Conservation (phyloP, 2,888 invertebrate genomes). For the Drosophila mayaguana region DNA sequence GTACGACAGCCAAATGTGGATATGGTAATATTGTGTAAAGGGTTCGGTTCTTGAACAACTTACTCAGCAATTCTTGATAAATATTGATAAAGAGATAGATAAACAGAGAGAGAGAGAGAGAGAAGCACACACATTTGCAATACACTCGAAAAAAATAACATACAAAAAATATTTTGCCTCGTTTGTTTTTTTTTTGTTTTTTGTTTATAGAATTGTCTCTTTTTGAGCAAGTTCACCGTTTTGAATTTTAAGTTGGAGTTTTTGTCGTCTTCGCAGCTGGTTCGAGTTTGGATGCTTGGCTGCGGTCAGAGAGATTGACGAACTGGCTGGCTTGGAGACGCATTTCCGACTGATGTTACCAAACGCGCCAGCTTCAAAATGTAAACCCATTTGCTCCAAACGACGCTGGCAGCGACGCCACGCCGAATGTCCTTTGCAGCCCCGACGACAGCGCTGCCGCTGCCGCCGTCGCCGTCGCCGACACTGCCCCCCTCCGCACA, state of each 20-base stretch:
- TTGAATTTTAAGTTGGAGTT: not conserved
- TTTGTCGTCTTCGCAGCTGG: not conserved
- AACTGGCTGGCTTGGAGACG: constrained; percentile 81
- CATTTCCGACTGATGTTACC: constrained; percentile 83
- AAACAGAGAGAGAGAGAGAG: not conserved
- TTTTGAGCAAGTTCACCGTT: constrained; percentile 1
- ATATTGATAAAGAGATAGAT: not conserved
- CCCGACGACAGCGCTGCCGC: not conserved
- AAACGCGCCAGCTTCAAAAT: constrained; percentile 70
- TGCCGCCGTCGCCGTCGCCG: not conserved
- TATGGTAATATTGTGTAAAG: not conserved
- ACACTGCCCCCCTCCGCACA: not conserved
- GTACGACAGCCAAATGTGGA: constrained; percentile 41
- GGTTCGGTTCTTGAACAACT: not conserved
- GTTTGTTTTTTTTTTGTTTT: not conserved
- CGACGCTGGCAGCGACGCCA: constrained; percentile 46
- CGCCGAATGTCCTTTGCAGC: constrained; percentile 68
- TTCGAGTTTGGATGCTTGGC: not conserved
- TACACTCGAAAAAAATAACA: constrained; percentile 1
- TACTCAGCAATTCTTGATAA: constrained; percentile 6
- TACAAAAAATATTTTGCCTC: constrained; percentile 3
- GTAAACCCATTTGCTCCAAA: constrained; percentile 74
- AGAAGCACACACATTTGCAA: constrained; percentile 4
- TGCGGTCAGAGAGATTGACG: constrained; percentile 30
- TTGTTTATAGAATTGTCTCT: not conserved